phyloP scores from a whole-genome alignment of 2,113 vertebrate species.

The Pedetes capensis region DNA sequence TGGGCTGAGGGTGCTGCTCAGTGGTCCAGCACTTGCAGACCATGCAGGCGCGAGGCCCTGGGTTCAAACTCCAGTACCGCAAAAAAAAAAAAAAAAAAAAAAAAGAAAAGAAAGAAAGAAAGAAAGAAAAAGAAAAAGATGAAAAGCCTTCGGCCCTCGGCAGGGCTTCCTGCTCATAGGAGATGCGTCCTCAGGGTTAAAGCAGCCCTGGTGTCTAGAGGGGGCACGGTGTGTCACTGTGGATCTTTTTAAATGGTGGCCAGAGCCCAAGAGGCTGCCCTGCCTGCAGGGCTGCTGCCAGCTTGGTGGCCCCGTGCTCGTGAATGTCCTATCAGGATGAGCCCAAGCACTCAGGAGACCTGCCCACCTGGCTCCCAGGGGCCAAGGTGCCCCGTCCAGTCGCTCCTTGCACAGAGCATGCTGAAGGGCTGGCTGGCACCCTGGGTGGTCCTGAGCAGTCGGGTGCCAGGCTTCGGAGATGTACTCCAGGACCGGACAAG shows the following conservation, averaged over 20 bases:
- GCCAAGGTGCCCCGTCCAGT: neutral
- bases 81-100: too few species aligned
- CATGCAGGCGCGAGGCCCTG: too few species aligned
- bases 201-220: neutral
- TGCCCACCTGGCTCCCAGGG: neutral
- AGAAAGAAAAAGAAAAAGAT: too few species aligned
- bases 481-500: neutral
- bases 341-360: neutral
- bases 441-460: neutral
- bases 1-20: too few species aligned
- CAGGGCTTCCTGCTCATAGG: neutral
- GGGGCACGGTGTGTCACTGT: neutral
- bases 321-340: neutral
- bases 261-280: neutral
- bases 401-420: neutral
- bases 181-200: neutral
- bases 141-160: too few species aligned
- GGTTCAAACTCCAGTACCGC: too few species aligned
- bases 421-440: neutral
- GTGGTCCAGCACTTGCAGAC: too few species aligned
- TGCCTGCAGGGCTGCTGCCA: neutral
- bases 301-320: fast-evolving
- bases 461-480: neutral
- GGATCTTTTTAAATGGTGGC: neutral
- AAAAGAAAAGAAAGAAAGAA: too few species aligned